phyloP scores from a whole-genome alignment of 2,888 invertebrate genomes.

The Oscheius sp. region DNA sequence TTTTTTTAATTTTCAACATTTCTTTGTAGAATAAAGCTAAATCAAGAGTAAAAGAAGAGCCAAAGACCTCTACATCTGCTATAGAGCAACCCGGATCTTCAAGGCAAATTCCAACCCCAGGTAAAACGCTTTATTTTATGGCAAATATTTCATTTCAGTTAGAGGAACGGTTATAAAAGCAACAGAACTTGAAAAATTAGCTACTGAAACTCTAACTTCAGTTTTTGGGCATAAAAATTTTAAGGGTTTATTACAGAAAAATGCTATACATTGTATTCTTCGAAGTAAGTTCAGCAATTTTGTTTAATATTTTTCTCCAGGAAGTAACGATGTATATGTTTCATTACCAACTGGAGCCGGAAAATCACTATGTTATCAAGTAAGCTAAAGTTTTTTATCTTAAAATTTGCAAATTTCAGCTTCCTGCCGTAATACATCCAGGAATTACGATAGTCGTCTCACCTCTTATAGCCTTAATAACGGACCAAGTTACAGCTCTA shows the following conservation, averaged over 20 bases:
- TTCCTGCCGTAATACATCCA: constrained; percentile 86
- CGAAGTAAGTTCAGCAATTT: constrained; percentile 36
- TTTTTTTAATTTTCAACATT: no score
- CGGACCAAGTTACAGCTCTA: constrained; percentile 85
- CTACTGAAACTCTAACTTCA: constrained; percentile 41
- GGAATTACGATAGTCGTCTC: constrained; percentile 90
- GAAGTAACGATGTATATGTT: constrained; percentile 86
- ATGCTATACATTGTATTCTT: constrained; percentile 55
- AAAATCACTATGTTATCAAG: constrained; percentile 94
- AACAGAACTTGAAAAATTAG: constrained; percentile 38
- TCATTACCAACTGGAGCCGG: constrained; percentile 97
- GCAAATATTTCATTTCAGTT: background rate
- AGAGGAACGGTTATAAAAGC: constrained; percentile 27
- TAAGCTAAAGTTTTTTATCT: constrained; percentile 73
- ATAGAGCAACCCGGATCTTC: background rate
- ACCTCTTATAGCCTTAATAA: constrained; percentile 90
- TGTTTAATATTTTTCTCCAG: constrained; percentile 60
- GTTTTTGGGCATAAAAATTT: constrained; percentile 60
- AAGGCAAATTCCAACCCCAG: background rate
- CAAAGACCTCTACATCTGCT: background rate
- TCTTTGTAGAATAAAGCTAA: no score
- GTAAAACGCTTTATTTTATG: background rate
- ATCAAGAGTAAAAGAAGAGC: background rate
- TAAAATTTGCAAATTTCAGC: constrained; percentile 74
- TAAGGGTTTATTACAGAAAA: constrained; percentile 52